Evolutionary conservation across 92 coral and sea anemone genomes (phyloP), one percentile per base, ranked within the genome.

Genomic region (Virgularia gustaviana): DNA sequence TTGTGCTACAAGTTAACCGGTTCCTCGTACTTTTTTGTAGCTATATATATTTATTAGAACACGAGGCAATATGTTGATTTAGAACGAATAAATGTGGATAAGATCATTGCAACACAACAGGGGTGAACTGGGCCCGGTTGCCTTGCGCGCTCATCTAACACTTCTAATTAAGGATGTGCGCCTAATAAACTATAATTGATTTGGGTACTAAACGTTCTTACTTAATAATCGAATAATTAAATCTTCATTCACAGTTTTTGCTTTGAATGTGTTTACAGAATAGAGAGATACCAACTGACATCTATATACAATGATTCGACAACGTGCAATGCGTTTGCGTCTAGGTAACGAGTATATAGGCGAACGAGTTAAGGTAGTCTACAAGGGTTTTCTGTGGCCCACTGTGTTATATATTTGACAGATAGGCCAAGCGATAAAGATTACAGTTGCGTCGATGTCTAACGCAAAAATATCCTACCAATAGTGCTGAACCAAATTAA

Each of bases 101-200:
- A 68, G 29, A 65, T 63, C 30, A 20, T 37, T 19, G 54, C 31
- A 2, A 15, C 75, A n/a, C 75, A 19, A 33, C 75, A n/a, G n/a
- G 57, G 75, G 75, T 30, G 61, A 29, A 53, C 70, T 16, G 29
- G 6, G 27, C 30, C 58, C 30, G 28, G 22, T 29, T 24, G 37
- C 10, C 1, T 61, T 22, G 45, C 23, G 6, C 36, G 61, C 47
- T 53, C 27, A 8, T 49, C 60, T 68, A 84, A 87, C 75, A 82
- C 90, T 71, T 72, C 90, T 90, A 89, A 94, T 94, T 94, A 87
- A 87, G 85, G 83, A 78, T 77, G 49, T 71, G 73, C 76, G 76
- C 84, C 94, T 94, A 94, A 94, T 94, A 80, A 84, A 78, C 76
- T 54, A 78, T 94, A 96, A 94, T 94, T 94, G 99, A 90, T 84